A percentile compares a stretch with the other conserved stretches of the same genome.
Conservation (phyloP, 2,888 invertebrate genomes). For the Eupithecia exiguata region DNA sequence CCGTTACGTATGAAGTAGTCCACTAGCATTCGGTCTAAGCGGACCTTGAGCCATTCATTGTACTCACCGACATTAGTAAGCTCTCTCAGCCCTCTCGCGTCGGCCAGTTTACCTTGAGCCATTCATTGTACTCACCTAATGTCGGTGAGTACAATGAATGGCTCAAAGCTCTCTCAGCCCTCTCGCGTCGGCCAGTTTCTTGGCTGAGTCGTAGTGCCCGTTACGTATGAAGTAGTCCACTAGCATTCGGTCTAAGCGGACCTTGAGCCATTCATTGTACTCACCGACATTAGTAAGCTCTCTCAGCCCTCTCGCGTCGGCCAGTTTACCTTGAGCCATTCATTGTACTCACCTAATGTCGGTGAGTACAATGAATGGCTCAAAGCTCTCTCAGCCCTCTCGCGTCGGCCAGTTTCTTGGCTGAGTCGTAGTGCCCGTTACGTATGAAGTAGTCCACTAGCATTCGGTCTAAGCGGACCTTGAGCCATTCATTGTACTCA, state of each 20-base stretch:
- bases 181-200: conserved; percentile 92
- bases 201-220: conserved; percentile 97
- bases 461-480: conserved; percentile 96
- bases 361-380: too few species aligned
- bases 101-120: too few species aligned
- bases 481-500: too few species aligned
- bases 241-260: conserved; percentile 96
- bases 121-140: too few species aligned
- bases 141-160: too few species aligned
- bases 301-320: conserved; percentile 90
- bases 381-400: too few species aligned
- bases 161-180: too few species aligned
- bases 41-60: conserved; percentile 78
- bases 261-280: conserved; percentile 66
- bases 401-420: conserved; percentile 93
- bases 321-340: too few species aligned
- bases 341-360: too few species aligned
- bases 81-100: conserved; percentile 91
- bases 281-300: conserved; percentile 96
- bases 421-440: conserved; percentile 97
- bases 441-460: conserved; percentile 97
- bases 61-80: conserved; percentile 94
- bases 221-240: conserved; percentile 97
- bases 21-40: conserved; percentile 97
- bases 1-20: conserved; percentile 98